Base-by-base conservation (phyloP, 37 sponge, comb jelly and placozoan genomes). In the Oopsacas minuta region DNA sequence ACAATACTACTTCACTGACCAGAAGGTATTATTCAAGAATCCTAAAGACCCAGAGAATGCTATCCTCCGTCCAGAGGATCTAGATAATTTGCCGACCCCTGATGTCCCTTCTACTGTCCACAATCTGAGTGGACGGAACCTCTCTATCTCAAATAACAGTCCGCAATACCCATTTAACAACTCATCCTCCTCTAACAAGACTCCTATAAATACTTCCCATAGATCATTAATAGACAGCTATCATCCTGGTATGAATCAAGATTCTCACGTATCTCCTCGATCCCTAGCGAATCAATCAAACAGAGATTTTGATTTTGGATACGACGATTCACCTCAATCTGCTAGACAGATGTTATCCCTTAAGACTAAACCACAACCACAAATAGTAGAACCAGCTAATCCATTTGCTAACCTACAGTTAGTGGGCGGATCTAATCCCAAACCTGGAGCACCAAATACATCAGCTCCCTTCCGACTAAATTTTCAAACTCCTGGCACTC, bases 131-230 rank as follows among this genome's bases (percentile, higher is more conserved):
- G 75, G 75, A 34, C 20, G 75, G 7, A 61, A 61, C 75, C 22
- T 61, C 5, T 61, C 75, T 20, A 25, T 61, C 7, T 61, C 75
- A 5, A 61, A 61, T 34, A 61, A n/a, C 75, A 61, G 75, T 61
- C 75, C 75, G 7, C 75, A 61, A 34, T 61, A 61, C 30, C 75
- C 75, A n/a, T 61, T 61, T 34, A 61, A 61, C 75, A 61, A 61
- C 75, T 61, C 75, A 7, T 10, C 75, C 28, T 61, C 75, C 28
- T 61, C 75, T n/a, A 61, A 61, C 75, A 61, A 61, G 30, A 61
- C 75, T 3, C 75, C 75, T 12, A 3, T 61, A 25, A 61, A 61
- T 34, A 22, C 51, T 17, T 22, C 51, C 12, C 51, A 46, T 22
- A 25, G 75, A 5, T 61, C 75, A 5, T 3, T 61, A 3, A 7